Evolutionary conservation across 2,888 invertebrate genomes (phyloP), one percentile per base, ranked within the genome.

Genomic region (Onchidella celtica): DNA sequence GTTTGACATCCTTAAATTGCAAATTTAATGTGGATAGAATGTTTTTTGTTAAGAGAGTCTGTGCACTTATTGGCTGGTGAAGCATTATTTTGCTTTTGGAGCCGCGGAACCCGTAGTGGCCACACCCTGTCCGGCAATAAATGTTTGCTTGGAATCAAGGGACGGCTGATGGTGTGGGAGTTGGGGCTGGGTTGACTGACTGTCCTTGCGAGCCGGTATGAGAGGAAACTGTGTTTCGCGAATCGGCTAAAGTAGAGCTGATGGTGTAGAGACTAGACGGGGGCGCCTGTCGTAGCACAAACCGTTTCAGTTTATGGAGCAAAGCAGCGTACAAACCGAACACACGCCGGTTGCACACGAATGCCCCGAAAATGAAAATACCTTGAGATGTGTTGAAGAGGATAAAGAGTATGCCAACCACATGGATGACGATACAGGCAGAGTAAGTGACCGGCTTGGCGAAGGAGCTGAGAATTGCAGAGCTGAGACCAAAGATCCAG

Each of bases 401-500:
- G 47, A 88, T 89, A 69, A 90, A 91, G n/a, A 90, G 83, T 40
- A 91, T 86, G 4, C 84, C 87, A 2, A 90, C 59, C 0, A 87
- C 72, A 77, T 90, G 89, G 40, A 90, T 82, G 2, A 85, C 79
- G 29, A 89, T 86, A 61, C 91, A 91, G 2, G 87, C 84, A 2
- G 83, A 74, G 6, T 79, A 65, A 1, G 88, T 82, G 1, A 87
- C 83, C 0, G 83, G 82, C 11, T 77, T 66, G 1, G 86, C 82
- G 79, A 89, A 85, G 4, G 88, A 88, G 80, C 90, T 91, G 29
- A 90, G 85, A 21, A 90, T 77, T 2, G 90, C 87, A 2, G 90
- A 91, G 0, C 89, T 89, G 2, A 91, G 83, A 11, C 91, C 91
- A 68, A 91, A 89, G n/a, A 89, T 83, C 91, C 91, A 91, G 1